Base-by-base conservation (phyloP, 2,797 vertebrate genomes). In the Acrossocheilus fasciatus region DNA sequence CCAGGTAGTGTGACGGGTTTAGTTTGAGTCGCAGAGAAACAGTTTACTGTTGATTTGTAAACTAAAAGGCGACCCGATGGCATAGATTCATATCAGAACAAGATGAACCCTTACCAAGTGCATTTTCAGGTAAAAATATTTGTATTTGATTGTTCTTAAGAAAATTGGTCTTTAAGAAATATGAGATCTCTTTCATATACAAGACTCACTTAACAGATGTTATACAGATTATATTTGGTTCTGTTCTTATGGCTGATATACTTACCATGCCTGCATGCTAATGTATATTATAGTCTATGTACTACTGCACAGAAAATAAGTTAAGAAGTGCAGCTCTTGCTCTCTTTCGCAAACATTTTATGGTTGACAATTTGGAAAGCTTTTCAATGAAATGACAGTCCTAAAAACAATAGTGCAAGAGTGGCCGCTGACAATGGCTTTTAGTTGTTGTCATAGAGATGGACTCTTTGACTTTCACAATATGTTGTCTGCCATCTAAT, bases 91-190 rank as follows among this genome's bases (percentile, higher is more conserved):
- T 47, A 69, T 26, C 26, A 36, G 45, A 62, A 54, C 41, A 78
- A 72, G 68, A 89, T 90, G 87, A 87, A 64, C 66, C 54, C 78
- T 84, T 88, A 77, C 72, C 82, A 82, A 86, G 59, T 34, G 47
- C 45, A 68, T 20, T 52, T 62, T 17, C 36, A 81, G 74, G 68
- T 80, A 70, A 85, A 85, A 52, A 70, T 23, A 39, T 23, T 62
- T 6, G 41, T 18, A 11, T 54, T 69, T 87, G 26, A 70, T 20
- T 39, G 23, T 74, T 64, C 50, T 4, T 62, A 52, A 26, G 10
- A 69, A 68, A 52, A 82, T 15, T 74, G 69, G 5, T 43, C n/a
- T 80, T 64, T 45, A 45, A 45, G 15, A 80, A 52, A 68, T 68
- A 6, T 57, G 9, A 41, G 20, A 41, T 70, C 20, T 62, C 20